These are phyloP conservation scores for Delphinus delphis DNA, from an alignment of 2,113 vertebrate genomes.

Conservation along the genomic window DNA sequence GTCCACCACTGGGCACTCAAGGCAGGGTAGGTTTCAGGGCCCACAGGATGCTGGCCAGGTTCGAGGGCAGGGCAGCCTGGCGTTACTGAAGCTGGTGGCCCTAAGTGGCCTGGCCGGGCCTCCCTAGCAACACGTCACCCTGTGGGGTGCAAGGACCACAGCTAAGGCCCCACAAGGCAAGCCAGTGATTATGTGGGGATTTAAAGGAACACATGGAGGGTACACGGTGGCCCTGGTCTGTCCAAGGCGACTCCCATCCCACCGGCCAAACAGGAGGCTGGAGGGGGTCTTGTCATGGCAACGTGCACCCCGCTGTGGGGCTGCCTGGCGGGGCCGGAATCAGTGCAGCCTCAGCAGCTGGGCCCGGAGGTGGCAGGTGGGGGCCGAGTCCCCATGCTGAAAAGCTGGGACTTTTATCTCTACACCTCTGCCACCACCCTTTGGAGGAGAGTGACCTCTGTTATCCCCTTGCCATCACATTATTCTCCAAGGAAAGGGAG, in stretches of 20 bases:
- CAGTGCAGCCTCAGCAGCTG: not conserved
- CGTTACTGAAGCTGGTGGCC: not conserved
- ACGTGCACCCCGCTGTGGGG: not conserved
- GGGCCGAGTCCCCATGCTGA: not conserved
- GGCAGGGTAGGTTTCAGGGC: not conserved
- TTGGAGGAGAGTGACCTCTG: constrained; percentile 74
- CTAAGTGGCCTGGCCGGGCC: not conserved
- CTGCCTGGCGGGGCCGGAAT: not conserved
- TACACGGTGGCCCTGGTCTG: not conserved
- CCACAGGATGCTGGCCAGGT: not conserved
- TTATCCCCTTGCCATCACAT: not conserved
- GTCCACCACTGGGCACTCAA: not conserved
- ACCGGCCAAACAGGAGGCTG: not conserved
- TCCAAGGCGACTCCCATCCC: not conserved
- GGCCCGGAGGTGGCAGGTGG: not conserved
- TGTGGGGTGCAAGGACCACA: not conserved
- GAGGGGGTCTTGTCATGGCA: not conserved
- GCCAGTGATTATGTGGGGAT: not conserved
- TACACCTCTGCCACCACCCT: constrained; percentile 69
- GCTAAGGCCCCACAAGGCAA: not conserved
- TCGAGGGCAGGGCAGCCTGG: not conserved
- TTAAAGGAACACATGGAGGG: not conserved
- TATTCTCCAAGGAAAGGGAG: constrained; percentile 79
- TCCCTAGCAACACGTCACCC: not conserved
- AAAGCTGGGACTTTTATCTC: constrained; percentile 77